These are phyloP conservation scores for Myanophis thanlyinensis DNA, from an alignment of 2,113 vertebrate species.

Conservation along the genomic window DNA sequence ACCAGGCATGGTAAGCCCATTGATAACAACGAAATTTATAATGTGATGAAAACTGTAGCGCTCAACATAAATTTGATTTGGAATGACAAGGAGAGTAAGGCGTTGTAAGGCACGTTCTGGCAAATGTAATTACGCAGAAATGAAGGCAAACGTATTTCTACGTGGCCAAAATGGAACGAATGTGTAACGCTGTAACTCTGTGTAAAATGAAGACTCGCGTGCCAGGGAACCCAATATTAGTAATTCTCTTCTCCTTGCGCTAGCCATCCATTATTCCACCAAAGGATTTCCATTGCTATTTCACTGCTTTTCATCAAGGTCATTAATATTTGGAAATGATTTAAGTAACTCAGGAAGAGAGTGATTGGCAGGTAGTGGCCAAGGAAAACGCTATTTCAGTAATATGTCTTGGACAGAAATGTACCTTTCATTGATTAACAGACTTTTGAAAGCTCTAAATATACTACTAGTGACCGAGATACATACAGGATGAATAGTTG, in stretches of 20 bases:
- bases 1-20: neutral
- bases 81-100: neutral
- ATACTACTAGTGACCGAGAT: neutral
- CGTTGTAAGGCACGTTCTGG: too few species aligned
- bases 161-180: neutral
- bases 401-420: neutral
- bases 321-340: neutral
- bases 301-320: neutral
- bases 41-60: neutral
- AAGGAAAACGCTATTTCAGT: neutral
- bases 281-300: neutral
- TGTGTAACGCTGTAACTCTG: neutral
- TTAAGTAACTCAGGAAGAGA: neutral
- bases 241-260: neutral
- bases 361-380: neutral
- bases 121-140: neutral
- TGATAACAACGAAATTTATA: neutral
- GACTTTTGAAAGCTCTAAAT: neutral
- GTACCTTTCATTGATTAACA: neutral
- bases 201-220: neutral
- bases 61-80: neutral
- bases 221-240: neutral
- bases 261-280: neutral
- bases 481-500: slow-evolving; percentile 2
- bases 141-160: neutral